Percentiles rank a stretch among this genome's conserved stretches.
Conservation (phyloP, 2,113 vertebrate species). For the Struthidea cinerea region DNA sequence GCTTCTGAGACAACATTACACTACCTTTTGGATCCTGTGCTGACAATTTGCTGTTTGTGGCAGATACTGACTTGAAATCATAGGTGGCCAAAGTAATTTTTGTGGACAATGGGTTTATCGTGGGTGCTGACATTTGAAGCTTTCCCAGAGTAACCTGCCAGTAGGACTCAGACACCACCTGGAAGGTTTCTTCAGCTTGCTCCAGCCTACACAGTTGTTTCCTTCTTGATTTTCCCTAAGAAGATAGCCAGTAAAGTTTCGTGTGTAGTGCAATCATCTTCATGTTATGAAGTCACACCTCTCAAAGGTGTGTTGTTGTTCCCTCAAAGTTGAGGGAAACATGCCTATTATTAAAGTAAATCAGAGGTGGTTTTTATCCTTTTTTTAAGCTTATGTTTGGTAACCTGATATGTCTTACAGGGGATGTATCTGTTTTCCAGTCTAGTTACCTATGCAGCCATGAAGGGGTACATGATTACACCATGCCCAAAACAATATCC, state of each 20-base stretch:
- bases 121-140: slow-evolving; percentile 4
- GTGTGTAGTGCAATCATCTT: not conserved
- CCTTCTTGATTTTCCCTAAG: not conserved
- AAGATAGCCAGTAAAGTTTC: not conserved
- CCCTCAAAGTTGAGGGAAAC: not conserved
- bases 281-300: not conserved
- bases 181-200: not conserved
- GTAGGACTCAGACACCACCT: not conserved
- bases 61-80: not conserved
- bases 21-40: slow-evolving; percentile 25
- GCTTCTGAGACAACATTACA: slow-evolving; percentile 46
- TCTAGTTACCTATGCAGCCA: not conserved
- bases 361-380: not conserved
- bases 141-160: not conserved
- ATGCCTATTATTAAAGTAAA: not conserved
- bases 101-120: not conserved
- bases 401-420: not conserved
- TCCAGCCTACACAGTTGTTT: not conserved
- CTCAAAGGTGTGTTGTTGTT: too few relatives aligned
- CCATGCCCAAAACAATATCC: not conserved
- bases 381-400: not conserved
- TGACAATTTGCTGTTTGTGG: slow-evolving; percentile 9
- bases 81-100: slow-evolving; percentile 5
- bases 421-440: not conserved
- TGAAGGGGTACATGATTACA: not conserved